Conservation (phyloP, 2,113 vertebrate genomes). For the Oncorhynchus tshawytscha region DNA sequence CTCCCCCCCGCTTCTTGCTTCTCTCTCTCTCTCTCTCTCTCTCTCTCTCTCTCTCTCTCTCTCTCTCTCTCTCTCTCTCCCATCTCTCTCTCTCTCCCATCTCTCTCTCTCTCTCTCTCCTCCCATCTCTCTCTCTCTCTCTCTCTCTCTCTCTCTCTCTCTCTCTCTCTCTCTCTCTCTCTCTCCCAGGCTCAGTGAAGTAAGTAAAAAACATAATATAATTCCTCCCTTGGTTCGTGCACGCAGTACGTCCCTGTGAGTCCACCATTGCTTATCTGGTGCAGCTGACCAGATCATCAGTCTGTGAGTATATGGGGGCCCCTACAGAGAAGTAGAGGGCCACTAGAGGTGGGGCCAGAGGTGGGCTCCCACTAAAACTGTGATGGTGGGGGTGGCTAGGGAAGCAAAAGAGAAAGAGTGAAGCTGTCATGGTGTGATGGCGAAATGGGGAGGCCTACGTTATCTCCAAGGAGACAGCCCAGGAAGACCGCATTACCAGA, state of each 20-base stretch:
- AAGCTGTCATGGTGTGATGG: slow-evolving; percentile 14
- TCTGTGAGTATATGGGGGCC: slow-evolving; percentile 7
- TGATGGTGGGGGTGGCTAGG: not conserved
- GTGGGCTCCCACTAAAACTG: not conserved
- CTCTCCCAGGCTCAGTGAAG: not conserved
- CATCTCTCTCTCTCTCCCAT: not conserved
- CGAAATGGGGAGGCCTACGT: slow-evolving; percentile 19
- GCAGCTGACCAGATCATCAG: too few species aligned
- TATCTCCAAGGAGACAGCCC: slow-evolving; percentile 41
- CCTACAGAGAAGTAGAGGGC: not conserved
- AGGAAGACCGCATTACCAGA: slow-evolving; percentile 34
- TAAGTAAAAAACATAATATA: not conserved
- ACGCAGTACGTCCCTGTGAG: slow-evolving; percentile 11
- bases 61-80: not conserved
- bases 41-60: not conserved
- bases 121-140: not conserved
- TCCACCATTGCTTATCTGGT: slow-evolving; percentile 1
- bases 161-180: not conserved
- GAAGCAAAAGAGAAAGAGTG: not conserved
- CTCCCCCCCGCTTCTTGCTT: not conserved
- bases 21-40: too few species aligned
- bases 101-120: not conserved
- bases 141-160: not conserved
- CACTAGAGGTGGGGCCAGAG: not conserved
- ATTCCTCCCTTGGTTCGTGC: not conserved